Percentiles rank a stretch among this genome's conserved stretches.
Conservation (phyloP, 2,888 invertebrate species). For the Cheiracanthium punctorium region DNA sequence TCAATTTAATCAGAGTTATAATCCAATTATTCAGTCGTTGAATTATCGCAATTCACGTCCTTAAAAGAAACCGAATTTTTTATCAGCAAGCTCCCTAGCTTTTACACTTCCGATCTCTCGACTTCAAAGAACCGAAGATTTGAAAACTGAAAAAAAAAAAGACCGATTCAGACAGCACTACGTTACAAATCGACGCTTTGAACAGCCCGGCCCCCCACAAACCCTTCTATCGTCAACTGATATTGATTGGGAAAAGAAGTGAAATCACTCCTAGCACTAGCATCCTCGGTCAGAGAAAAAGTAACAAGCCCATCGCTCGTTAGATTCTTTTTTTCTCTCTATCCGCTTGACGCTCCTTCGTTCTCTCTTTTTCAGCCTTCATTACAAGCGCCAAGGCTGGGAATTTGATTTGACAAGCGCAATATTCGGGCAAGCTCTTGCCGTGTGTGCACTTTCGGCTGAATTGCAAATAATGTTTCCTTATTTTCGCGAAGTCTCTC, state of each 20-base stretch:
- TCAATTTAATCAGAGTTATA: too few species aligned
- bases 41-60: background rate
- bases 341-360: background rate
- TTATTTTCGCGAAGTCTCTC: slow-evolving; percentile 39
- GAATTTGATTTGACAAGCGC: slow-evolving; percentile 65
- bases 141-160: background rate
- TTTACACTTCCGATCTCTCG: background rate
- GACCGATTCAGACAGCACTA: slow-evolving; percentile 32
- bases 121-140: background rate
- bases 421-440: slow-evolving; percentile 16
- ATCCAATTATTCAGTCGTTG: background rate
- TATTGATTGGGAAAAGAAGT: slow-evolving; percentile 63
- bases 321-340: slow-evolving; percentile 9
- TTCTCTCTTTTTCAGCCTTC: slow-evolving; percentile 52
- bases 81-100: slow-evolving; percentile 2
- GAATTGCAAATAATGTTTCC: slow-evolving; percentile 56
- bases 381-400: slow-evolving; percentile 37
- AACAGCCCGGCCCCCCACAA: slow-evolving; percentile 20
- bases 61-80: slow-evolving; percentile 14
- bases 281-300: slow-evolving; percentile 46
- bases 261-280: slow-evolving; percentile 42
- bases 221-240: slow-evolving; percentile 51
- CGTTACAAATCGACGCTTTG: slow-evolving; percentile 51
- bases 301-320: slow-evolving; percentile 50
- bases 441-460: slow-evolving; percentile 18